Evolutionary conservation across 35 echinoderm and acorn worm genomes (phyloP), one percentile per base, ranked within the genome.

Genomic region (Apostichopus parvimensis): DNA sequence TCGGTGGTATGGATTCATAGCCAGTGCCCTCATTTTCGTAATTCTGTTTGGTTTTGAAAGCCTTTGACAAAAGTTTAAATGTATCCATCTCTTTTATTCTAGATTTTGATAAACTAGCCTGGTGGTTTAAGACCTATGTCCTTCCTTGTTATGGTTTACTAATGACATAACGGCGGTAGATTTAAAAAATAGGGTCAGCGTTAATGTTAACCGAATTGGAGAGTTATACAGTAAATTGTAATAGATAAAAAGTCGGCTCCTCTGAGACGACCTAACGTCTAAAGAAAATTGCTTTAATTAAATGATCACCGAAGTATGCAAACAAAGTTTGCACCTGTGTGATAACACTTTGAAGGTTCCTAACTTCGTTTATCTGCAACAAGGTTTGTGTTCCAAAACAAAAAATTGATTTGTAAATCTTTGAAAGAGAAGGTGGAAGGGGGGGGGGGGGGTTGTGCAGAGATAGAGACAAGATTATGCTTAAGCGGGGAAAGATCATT

Each of bases 281-380:
- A 18, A 75, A 22, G 6, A 7, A 18, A 75, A 75, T 75, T 75
- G 71, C 14, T 75, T 6, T 22, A 75, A 75, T 14, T 18, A 75
- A 20, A 20, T 75, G 7, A 75, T 18, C 4, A 75, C 64, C 6
- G 11, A 7, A 22, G n/a, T 75, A 75, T 75, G n/a, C 71, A 75
- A 75, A 75, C 71, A n/a, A 14, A 75, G 71, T 75, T 75, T 75
- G 71, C 71, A 75, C 71, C 71, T 75, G 71, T 75, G 71, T 75
- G 6, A 20, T 75, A 75, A 75, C 15, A 22, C n/a, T 21, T 2
- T 6, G 6, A n/a, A 7, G n/a, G 14, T 75, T 7, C 71, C 71
- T n/a, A 13, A 75, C n/a, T 13, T 75, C 14, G 17, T 75, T 75
- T 17, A 68, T 75, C 12, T 75, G 71, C 17, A 20, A 6, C 70